These are phyloP conservation scores for Eumacrocentrus americanus DNA, from an alignment of 2,888 invertebrate genomes.

Conservation along the genomic window DNA sequence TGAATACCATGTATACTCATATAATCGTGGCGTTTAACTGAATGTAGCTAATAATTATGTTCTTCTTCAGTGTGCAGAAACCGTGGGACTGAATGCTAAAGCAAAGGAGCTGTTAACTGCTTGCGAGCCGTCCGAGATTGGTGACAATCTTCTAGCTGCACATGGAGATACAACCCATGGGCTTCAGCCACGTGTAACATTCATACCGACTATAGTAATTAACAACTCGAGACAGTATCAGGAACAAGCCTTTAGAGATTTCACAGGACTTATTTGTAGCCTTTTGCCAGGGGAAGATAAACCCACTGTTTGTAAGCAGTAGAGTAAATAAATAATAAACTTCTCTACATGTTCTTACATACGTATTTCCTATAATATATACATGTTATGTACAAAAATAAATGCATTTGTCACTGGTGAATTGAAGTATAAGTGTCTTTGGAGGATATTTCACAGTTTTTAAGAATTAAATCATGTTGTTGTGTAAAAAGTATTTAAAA, in stretches of 20 bases:
- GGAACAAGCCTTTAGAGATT: slow-evolving; percentile 35
- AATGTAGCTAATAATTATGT: too few relatives aligned
- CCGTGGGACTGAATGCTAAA: slow-evolving; percentile 42
- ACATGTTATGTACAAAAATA: slow-evolving; percentile 53
- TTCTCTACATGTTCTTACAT: too few relatives aligned
- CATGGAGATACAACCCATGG: slow-evolving; percentile 57
- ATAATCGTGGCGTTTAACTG: too few relatives aligned
- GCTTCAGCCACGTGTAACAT: slow-evolving; percentile 49
- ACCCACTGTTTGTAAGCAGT: slow-evolving; percentile 41
- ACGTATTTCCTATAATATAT: too few relatives aligned
- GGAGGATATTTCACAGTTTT: too few relatives aligned
- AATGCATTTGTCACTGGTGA: slow-evolving; percentile 33
- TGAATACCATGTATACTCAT: too few relatives aligned
- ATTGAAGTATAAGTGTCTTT: too few relatives aligned
- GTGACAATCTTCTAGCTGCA: slow-evolving; percentile 54
- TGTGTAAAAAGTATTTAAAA: too few relatives aligned
- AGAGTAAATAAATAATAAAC: too few relatives aligned
- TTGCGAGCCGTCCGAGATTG: slow-evolving; percentile 50
- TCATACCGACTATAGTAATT: slow-evolving; percentile 61
- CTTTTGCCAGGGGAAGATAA: slow-evolving; percentile 33
- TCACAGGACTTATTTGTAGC: slow-evolving; percentile 44
- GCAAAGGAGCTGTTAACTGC: slow-evolving; percentile 38
- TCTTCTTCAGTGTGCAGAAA: slow-evolving; percentile 60
- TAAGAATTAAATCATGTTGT: too few relatives aligned
- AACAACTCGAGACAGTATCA: slow-evolving; percentile 47